phyloP scores from a whole-genome alignment of 2,113 vertebrate genomes.

The Trichomycterus rosablanca region DNA sequence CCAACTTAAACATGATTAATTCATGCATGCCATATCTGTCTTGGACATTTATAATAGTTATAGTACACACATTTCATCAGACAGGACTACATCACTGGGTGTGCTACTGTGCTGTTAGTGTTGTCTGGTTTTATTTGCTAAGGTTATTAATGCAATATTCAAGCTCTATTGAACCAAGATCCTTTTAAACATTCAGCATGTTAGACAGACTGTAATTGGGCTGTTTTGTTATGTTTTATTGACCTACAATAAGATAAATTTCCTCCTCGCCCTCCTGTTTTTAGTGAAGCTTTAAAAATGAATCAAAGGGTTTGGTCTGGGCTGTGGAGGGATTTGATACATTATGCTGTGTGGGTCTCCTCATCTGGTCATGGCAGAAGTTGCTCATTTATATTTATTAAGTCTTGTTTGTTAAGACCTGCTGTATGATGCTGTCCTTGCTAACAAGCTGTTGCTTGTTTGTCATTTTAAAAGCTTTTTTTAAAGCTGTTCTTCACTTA shows the following conservation, averaged over 20 bases:
- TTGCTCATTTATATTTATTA: conserved; percentile 16
- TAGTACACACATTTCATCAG: too few relatives aligned
- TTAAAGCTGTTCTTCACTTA: conserved; percentile 7
- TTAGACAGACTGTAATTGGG: conserved; percentile 34
- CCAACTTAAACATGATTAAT: too few relatives aligned
- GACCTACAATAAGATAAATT: conserved; percentile 12
- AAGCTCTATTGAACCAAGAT: background rate
- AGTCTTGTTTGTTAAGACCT: conserved; percentile 17
- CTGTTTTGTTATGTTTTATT: conserved; percentile 17
- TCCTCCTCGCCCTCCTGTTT: conserved; percentile 4
- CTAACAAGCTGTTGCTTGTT: conserved; percentile 26
- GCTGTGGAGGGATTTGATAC: background rate
- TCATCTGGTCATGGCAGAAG: too few relatives aligned
- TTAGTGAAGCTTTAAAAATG: conserved; percentile 30
- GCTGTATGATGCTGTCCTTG: background rate
- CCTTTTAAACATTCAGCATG: too few relatives aligned
- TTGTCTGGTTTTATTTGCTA: background rate
- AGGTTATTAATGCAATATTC: conserved; percentile 1
- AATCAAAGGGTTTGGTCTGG: conserved; percentile 26
- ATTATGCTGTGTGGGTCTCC: background rate
- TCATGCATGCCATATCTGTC: too few relatives aligned
- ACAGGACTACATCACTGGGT: too few relatives aligned
- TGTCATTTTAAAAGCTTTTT: background rate
- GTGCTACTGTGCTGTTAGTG: too few relatives aligned
- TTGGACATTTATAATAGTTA: too few relatives aligned